Evolutionary conservation across 2,888 invertebrate species (phyloP).

Genomic region (Drosophila nigricruria): DNA sequence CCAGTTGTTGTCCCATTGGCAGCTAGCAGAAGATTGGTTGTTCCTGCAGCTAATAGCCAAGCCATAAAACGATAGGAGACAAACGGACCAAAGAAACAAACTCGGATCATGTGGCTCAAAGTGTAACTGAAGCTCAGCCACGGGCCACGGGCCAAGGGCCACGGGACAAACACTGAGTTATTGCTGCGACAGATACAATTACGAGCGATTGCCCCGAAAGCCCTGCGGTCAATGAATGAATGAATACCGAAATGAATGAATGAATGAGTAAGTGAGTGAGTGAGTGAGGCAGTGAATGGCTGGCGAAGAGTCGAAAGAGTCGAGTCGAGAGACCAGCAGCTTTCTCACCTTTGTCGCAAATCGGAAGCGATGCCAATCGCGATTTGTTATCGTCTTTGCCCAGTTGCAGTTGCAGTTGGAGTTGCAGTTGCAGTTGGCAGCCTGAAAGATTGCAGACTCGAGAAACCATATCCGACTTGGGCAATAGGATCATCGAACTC

Average conservation of each 20-base stretch:
- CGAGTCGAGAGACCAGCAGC: constrained; percentile 13
- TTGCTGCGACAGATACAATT: constrained; percentile 78
- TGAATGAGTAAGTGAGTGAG: constrained; percentile 24
- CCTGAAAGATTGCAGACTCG: constrained; percentile 32
- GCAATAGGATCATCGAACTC: constrained; percentile 78
- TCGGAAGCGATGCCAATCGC: constrained; percentile 75
- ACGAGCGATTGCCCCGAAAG: constrained; percentile 60
- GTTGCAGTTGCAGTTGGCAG: constrained; percentile 20
- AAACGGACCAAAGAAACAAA: constrained; percentile 19
- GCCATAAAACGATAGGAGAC: constrained; percentile 65
- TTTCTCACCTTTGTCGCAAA: constrained; percentile 75
- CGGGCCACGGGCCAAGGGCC: constrained; percentile 34
- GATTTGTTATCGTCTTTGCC: constrained; percentile 65
- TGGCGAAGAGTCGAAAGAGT: not conserved
- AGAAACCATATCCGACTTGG: constrained; percentile 73
- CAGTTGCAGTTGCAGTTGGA: constrained; percentile 19
- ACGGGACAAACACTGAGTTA: constrained; percentile 70
- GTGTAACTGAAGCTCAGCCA: constrained; percentile 66
- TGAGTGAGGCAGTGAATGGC: constrained; percentile 13
- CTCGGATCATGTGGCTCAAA: constrained; percentile 63
- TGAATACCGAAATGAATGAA: constrained; percentile 22
- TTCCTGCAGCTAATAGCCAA: constrained; percentile 67
- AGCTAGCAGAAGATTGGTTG: constrained; percentile 47
- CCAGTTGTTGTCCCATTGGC: constrained; percentile 25
- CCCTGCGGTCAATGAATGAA: constrained; percentile 71